Percentiles rank a stretch among this genome's conserved stretches.
phyloP scores from a whole-genome alignment of 2,888 invertebrate species.

The Caenorhabditis imperialis region DNA sequence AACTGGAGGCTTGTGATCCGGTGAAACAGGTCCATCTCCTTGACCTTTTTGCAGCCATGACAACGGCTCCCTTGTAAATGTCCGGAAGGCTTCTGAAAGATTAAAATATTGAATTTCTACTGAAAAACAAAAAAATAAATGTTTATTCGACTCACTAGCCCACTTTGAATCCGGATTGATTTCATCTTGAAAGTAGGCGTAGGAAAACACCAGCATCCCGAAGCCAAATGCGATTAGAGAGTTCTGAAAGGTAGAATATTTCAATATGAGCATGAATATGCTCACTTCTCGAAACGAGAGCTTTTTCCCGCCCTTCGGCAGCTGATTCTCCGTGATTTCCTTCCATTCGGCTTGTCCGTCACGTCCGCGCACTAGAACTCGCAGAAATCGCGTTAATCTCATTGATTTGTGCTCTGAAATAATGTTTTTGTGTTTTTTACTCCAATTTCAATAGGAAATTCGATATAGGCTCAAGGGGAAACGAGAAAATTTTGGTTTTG shows the following conservation, averaged over 20 bases:
- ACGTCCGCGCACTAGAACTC: constrained; percentile 52
- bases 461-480: too few relatives aligned
- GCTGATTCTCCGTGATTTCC: constrained; percentile 59
- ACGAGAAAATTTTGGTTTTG: too few relatives aligned
- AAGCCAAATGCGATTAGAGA: constrained; percentile 51
- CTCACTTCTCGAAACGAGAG: constrained; percentile 62
- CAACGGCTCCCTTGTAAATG: constrained; percentile 44
- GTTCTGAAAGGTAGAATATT: constrained; percentile 54
- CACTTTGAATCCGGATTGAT: constrained; percentile 73
- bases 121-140: not conserved
- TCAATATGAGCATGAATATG: too few relatives aligned
- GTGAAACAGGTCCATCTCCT: constrained; percentile 28
- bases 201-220: constrained; percentile 49
- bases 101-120: not conserved
- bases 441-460: too few relatives aligned
- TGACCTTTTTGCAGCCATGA: constrained; percentile 26
- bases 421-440: constrained; percentile 3
- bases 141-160: constrained; percentile 60
- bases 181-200: constrained; percentile 66
- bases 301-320: constrained; percentile 68
- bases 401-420: constrained; percentile 12
- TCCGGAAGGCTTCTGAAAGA: constrained; percentile 38
- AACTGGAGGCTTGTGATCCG: constrained; percentile 48
- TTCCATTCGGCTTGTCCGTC: constrained; percentile 60
- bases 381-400: constrained; percentile 32